Conservation (phyloP, 2,888 invertebrate species). For the Malachius bipustulatus region DNA sequence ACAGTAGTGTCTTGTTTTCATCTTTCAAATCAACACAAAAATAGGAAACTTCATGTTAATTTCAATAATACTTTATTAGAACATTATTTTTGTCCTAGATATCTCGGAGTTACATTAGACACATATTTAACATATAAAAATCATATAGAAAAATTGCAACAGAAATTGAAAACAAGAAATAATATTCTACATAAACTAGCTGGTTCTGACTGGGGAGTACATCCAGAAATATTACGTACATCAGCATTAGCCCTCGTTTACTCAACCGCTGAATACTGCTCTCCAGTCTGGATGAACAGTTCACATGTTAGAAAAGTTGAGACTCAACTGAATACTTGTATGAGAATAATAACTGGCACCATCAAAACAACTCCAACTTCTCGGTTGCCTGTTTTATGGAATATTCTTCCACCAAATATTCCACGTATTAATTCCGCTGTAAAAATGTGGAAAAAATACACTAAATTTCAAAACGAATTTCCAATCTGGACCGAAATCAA, state of each 20-base stretch:
- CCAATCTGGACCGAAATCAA: too few species aligned
- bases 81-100: neutral
- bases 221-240: slow-evolving; percentile 11
- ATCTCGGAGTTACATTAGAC: slow-evolving; percentile 1
- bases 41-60: slow-evolving; percentile 1
- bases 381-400: neutral
- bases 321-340: slow-evolving; percentile 14
- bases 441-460: too few species aligned
- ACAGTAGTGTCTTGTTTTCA: slow-evolving; percentile 3
- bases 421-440: too few species aligned
- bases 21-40: neutral
- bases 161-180: slow-evolving; percentile 14
- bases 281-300: slow-evolving; percentile 17
- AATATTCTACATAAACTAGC: slow-evolving; percentile 15
- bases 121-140: slow-evolving; percentile 8
- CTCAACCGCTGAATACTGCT: slow-evolving; percentile 16
- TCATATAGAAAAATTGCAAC: slow-evolving; percentile 11
- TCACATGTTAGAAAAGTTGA: slow-evolving; percentile 14
- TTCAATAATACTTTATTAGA: neutral
- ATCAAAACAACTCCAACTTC: neutral
- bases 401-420: slow-evolving; percentile 1
- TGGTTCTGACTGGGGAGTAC: slow-evolving; percentile 11
- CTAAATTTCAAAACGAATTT: too few species aligned
- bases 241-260: slow-evolving; percentile 10
- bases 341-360: slow-evolving; percentile 5